Conservation (phyloP, 2,888 invertebrate species). For the Myopa testacea region DNA sequence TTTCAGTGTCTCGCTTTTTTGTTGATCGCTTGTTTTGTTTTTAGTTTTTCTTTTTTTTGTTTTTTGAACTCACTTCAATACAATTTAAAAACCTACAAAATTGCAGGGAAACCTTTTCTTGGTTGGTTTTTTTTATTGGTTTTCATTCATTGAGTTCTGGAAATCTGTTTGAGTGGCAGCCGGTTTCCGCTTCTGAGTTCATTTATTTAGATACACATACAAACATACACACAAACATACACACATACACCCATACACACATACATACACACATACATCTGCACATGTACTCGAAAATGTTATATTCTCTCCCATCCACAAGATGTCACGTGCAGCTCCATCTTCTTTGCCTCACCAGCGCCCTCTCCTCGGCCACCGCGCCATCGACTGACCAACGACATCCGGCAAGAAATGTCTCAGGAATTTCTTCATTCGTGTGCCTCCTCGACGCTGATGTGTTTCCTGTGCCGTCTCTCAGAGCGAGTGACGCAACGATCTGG, state of each 20-base stretch:
- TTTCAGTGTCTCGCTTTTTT: background rate
- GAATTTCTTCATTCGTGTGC: background rate
- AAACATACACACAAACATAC: background rate
- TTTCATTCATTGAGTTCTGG: background rate
- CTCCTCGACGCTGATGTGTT: background rate
- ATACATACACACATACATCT: background rate
- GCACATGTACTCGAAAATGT: background rate
- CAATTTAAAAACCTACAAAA: too few relatives aligned
- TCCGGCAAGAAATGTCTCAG: background rate
- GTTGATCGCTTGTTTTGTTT: too few relatives aligned
- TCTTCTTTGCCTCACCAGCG: background rate
- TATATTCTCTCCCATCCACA: background rate
- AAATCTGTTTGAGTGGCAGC: conserved; percentile 16
- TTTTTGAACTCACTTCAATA: too few relatives aligned
- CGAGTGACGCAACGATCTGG: background rate
- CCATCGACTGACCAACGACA: background rate
- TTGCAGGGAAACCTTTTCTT: too few relatives aligned
- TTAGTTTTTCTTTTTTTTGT: too few relatives aligned
- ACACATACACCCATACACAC: background rate
- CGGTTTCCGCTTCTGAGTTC: conserved; percentile 13
- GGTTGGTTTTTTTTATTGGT: too few relatives aligned
- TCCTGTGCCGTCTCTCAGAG: background rate
- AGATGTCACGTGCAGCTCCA: background rate
- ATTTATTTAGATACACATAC: background rate
- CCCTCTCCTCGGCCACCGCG: background rate